phyloP scores from a whole-genome alignment of 2,797 vertebrate genomes.

The Percopsis omiscomaycus region DNA sequence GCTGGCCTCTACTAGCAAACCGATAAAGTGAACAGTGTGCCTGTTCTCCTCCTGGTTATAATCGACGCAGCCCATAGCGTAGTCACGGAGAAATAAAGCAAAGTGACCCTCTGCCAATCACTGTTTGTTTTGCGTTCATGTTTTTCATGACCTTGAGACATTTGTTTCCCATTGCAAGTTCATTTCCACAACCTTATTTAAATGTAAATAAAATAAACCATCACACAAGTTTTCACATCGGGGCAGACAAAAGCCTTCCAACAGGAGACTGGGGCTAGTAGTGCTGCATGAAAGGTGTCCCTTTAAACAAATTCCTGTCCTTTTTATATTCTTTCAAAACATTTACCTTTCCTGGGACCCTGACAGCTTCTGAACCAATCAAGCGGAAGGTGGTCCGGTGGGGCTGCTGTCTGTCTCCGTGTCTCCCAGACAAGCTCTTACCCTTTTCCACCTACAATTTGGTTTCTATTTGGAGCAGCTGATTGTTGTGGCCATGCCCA shows the following conservation, averaged over 20 bases:
- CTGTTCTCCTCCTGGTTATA: no score
- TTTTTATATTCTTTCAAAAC: constrained; percentile 35
- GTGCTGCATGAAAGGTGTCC: neutral
- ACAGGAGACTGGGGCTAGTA: neutral
- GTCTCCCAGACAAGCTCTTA: constrained; percentile 50
- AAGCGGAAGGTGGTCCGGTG: constrained; percentile 46
- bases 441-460: constrained; percentile 60
- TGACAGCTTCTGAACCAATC: constrained; percentile 51
- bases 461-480: constrained; percentile 60
- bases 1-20: no score
- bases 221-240: no score
- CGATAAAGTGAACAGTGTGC: no score
- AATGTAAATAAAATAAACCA: no score
- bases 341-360: constrained; percentile 47
- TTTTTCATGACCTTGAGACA: no score
- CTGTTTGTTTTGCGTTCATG: no score
- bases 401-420: constrained; percentile 39
- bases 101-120: no score
- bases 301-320: constrained; percentile 29
- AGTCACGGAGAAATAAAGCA: no score
- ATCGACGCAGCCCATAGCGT: no score
- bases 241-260: neutral
- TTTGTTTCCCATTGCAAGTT: no score
- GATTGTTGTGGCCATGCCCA: constrained; percentile 58
- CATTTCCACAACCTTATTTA: no score